Conservation (phyloP, 2,888 invertebrate species). For the Chromoteleia sp. region DNA sequence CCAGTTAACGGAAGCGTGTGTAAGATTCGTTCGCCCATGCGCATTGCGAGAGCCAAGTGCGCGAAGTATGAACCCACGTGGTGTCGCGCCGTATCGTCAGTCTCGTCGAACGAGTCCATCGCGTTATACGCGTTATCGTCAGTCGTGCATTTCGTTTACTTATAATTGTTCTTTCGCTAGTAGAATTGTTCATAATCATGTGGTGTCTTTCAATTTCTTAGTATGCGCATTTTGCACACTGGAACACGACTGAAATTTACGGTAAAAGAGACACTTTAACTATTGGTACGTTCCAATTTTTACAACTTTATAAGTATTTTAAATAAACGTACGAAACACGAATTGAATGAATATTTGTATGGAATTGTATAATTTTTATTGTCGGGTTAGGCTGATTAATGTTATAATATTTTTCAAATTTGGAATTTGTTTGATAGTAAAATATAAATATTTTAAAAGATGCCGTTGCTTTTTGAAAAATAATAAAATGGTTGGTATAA, state of each 20-base stretch:
- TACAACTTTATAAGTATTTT: too few species aligned
- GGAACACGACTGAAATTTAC: not conserved
- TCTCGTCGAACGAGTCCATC: constrained; percentile 80
- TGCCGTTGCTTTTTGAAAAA: too few species aligned
- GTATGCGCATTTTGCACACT: not conserved
- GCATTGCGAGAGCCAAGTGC: constrained; percentile 41
- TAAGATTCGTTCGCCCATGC: constrained; percentile 45
- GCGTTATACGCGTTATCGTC: constrained; percentile 72
- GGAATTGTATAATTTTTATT: too few species aligned
- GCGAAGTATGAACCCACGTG: constrained; percentile 78
- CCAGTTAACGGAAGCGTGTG: constrained; percentile 43
- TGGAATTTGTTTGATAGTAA: too few species aligned
- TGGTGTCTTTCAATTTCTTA: not conserved
- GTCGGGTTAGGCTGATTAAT: too few species aligned
- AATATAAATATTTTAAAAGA: too few species aligned
- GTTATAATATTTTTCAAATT: too few species aligned
- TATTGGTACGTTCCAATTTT: too few species aligned
- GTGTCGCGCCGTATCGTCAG: constrained; percentile 82
- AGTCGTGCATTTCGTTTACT: not conserved
- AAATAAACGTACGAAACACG: too few species aligned
- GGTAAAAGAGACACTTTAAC: not conserved
- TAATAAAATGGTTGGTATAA: too few species aligned
- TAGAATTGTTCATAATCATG: not conserved
- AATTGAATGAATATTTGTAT: too few species aligned
- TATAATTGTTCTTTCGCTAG: not conserved